A percentile compares a stretch with the other conserved stretches of the same genome.
Evolutionary conservation across 2,113 vertebrate genomes (phyloP).

Genomic region (Sitta europaea): DNA sequence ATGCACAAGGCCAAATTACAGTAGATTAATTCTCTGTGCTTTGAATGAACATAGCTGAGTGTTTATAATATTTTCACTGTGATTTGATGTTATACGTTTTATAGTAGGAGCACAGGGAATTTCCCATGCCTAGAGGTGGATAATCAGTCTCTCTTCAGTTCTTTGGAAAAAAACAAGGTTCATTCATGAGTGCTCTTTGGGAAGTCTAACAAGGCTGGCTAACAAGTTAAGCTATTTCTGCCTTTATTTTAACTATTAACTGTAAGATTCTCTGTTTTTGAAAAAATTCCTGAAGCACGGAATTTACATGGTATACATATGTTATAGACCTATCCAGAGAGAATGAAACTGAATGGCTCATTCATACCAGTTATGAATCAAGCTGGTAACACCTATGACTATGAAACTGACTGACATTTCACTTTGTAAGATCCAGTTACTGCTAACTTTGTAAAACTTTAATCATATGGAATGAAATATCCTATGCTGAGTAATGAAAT

Average conservation of each 20-base stretch:
- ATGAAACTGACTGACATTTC: neutral
- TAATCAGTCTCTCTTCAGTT: slow-evolving; percentile 24
- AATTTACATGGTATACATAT: neutral
- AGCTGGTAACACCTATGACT: neutral
- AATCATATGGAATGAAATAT: neutral
- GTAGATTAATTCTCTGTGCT: neutral
- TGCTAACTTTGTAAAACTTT: slow-evolving; percentile 16
- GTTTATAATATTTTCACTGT: neutral
- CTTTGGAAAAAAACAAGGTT: neutral
- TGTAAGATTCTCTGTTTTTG: neutral
- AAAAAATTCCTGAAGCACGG: neutral
- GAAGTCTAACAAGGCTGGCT: neutral
- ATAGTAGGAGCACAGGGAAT: neutral
- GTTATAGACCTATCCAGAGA: neutral
- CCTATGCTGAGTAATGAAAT: neutral
- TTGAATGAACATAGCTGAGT: neutral
- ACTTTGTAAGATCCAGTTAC: neutral
- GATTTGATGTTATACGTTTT: neutral
- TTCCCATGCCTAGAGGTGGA: neutral
- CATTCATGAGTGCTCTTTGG: neutral
- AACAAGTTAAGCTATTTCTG: neutral
- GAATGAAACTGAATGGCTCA: neutral
- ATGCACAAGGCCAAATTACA: neutral
- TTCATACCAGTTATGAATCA: neutral
- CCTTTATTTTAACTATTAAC: neutral